Base-by-base conservation (phyloP, 1,140 invertebrate species). In the Drosophila ogumai region DNA sequence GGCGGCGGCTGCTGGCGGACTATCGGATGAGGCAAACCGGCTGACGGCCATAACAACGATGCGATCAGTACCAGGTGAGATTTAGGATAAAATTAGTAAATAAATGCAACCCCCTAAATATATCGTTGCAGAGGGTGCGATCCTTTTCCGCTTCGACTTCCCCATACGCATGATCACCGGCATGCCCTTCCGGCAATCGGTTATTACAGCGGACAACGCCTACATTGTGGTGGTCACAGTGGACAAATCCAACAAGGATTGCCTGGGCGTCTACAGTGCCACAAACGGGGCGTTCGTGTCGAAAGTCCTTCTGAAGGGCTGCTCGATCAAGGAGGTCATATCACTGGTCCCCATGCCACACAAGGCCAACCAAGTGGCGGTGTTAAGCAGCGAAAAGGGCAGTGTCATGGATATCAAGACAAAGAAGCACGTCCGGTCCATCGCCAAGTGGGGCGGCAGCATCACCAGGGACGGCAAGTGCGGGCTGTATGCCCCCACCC, bases 301-400 rank as follows among this genome's bases (percentile, higher is more conserved):
- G 81, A 98, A 93, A 93, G 95, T 97, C 69, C 13, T 94, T 94
- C 41, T 97, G 93, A 93, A 94, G 95, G 87, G 94, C 93, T 91
- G 93, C 67, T 94, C 94, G 60, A 95, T 96, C 54, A 96, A 95
- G 93, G 96, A 96, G 92, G 94, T 96, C 8, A 90, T 94, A 44
- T 93, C 94, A 5, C 91, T 98, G 36, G 95, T 97, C 6, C 95
- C 96, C 8, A 95, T 98, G 94, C 96, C 96, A 0, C 96, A 97
- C 86, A 97, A 97, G 93, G 93, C 95, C 0, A 95, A 96, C 73
- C 96, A 96, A 94, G 94, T 99, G 25, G 98, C 96, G 1, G 95
- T 99, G 0, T 96, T 99, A 38, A 97, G 98, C 55, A 95, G 96
- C 22, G 98, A 99, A 79, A 99, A 98, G 93, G 97, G 97, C 25